These are phyloP conservation scores for Crocuta crocuta DNA, from an alignment of 2,113 vertebrate species.

Conservation along the genomic window DNA sequence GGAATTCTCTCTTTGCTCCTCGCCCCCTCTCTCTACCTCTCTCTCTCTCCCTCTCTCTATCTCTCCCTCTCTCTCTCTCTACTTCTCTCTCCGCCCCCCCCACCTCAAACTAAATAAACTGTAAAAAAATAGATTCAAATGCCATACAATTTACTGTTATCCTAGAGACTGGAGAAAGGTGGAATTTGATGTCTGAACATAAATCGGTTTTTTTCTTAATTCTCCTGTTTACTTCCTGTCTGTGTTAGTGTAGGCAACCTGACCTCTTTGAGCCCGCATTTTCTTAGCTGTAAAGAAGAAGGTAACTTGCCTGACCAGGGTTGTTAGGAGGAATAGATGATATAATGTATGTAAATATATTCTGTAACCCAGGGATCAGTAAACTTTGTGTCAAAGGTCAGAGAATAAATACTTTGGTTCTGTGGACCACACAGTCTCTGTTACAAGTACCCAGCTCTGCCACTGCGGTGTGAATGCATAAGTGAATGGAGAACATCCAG, in stretches of 20 bases:
- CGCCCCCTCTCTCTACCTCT: no score
- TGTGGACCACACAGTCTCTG: background rate
- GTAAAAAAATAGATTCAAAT: background rate
- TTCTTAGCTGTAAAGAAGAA: constrained; percentile 17
- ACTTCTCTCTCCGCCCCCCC: no score
- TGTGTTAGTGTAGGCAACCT: background rate
- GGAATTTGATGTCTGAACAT: background rate
- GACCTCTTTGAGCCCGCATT: background rate
- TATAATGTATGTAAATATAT: background rate
- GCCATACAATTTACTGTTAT: background rate
- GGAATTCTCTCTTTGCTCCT: no score
- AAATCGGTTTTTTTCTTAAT: background rate
- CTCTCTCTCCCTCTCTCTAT: no score
- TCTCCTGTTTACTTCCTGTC: background rate
- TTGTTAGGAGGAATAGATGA: background rate
- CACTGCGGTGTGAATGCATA: background rate
- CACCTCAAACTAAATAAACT: no score
- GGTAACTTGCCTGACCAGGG: background rate
- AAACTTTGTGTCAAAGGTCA: background rate
- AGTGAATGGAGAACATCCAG: background rate
- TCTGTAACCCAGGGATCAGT: background rate
- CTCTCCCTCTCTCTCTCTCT: no score
- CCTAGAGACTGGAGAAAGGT: background rate
- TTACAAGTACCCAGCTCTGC: background rate
- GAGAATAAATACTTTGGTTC: constrained; percentile 31